Base-by-base conservation (phyloP, 2,113 vertebrate genomes). In the Sinosuthora webbiana region DNA sequence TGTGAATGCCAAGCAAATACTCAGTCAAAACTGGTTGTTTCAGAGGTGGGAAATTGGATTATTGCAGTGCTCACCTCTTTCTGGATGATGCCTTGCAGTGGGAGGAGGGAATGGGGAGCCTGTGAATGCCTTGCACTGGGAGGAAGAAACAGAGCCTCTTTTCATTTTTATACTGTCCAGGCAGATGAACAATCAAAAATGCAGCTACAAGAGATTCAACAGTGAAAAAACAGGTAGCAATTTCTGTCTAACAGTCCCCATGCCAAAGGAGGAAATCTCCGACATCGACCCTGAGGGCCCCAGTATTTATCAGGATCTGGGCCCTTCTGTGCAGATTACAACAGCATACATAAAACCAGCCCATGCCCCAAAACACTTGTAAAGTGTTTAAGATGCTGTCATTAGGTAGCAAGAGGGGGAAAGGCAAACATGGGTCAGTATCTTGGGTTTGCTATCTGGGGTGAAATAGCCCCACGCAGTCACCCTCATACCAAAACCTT, bases 221-320 rank as follows among this genome's bases (percentile, higher is more conserved):
- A 45, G 9, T 1, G 0, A 75, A 75, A 81, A 57, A 45, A 2
- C 10, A 83, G 12, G 16, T 14, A 76, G 41, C 2, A 2, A 7
- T 37, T 56, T 79, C n/a, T 67, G 15, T 23, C 30, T 77, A 56
- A 55, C 20, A 25, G 47, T 30, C 37, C 45, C 14, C 14, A 30
- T 4, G 16, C 6, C 7, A 4, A 78, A 88, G 37, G 16, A 69
- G 9, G 23, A 65, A 31, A 60, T n/a, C 63, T 63, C 2, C 0
- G 22, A 42, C 23, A 27, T 21, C 8, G 45, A 55, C 5, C 4
- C 6, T 52, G 15, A 13, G 11, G 13, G 5, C 11, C 6, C 24
- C 21, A 42, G 20, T 35, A 68, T 42, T 80, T 80, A 24, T 4
- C 12, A 11, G 27, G 15, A 60, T 47, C 56, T 42, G 68, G 91